These are phyloP conservation scores for Coelopa pilipes DNA, from an alignment of 2,888 invertebrate genomes.

Conservation along the genomic window DNA sequence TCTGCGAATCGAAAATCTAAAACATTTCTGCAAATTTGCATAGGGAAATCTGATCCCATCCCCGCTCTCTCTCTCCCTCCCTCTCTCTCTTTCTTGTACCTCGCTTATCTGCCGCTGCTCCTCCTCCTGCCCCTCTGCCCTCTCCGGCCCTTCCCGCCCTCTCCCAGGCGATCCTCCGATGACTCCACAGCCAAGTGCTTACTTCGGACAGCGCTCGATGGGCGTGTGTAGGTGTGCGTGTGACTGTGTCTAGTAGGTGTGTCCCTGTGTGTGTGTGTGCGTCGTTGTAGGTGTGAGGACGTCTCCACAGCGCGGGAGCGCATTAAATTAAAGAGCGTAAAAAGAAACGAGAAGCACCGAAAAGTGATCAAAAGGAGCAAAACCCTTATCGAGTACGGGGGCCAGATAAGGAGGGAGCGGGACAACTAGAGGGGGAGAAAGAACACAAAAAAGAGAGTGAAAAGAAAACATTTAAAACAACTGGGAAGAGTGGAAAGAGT, in stretches of 20 bases:
- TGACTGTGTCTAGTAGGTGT: not conserved
- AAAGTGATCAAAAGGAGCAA: not conserved
- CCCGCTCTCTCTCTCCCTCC: not conserved
- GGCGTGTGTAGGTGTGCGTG: too few relatives aligned
- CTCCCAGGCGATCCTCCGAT: too few relatives aligned
- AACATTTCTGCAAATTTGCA: slow-evolving; percentile 10
- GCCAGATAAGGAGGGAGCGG: too few relatives aligned
- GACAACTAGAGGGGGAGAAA: too few relatives aligned
- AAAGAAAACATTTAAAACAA: too few relatives aligned
- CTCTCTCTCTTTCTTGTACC: too few relatives aligned
- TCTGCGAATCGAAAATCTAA: slow-evolving; percentile 17
- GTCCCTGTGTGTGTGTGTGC: not conserved
- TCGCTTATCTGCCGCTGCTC: not conserved
- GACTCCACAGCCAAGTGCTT: too few relatives aligned
- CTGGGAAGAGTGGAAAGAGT: too few relatives aligned
- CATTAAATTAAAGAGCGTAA: slow-evolving; percentile 1
- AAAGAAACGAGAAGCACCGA: not conserved
- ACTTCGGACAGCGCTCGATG: too few relatives aligned
- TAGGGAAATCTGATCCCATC: not conserved
- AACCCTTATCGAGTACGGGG: not conserved
- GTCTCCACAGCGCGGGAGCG: not conserved
- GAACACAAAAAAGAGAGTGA: too few relatives aligned
- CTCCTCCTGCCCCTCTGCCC: too few relatives aligned
- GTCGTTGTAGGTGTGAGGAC: not conserved
- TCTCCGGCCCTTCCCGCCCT: too few relatives aligned